Evolutionary conservation across 2,888 invertebrate genomes (phyloP), one percentile per base, ranked within the genome.

Genomic region (Autographa gamma): DNA sequence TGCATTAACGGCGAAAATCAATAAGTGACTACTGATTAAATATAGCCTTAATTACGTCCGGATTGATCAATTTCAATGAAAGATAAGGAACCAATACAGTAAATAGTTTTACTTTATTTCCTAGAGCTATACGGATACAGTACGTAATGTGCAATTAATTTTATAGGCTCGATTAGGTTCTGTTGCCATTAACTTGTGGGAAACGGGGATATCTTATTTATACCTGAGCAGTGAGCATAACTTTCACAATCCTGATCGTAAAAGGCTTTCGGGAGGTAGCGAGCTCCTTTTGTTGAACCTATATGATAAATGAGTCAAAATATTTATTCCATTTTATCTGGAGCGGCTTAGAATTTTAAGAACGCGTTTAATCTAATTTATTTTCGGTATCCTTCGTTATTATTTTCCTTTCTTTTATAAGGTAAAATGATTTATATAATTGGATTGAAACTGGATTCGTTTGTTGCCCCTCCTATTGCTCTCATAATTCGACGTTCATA

Each of bases 1-100:
- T 38, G 54, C 60, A 62, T 71, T 71, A 76, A 65, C 18, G 41
- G 19, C 63, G 65, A 71, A 64, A 76, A 65, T 71, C 60, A 80
- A 80, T 65, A 62, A 32, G 56, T 54, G 41, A 34, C 70, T 71
- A 52, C 60, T 61, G 48, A 71, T 60, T 65, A 67, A 66, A 48
- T 69, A 61, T 65, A 52, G 58, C 13, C 71, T 71, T 71, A 66
- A 81, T 78, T 68, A 78, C 58, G 52, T 58, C 61, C 56, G 54
- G 66, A 18, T 41, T 60, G 56, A 65, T 34, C 62, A 64, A 63
- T 63, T 68, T 62, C 74, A 74, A 66, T 56, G 43, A 56, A 48
- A 66, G 81, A 71, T 74, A 78, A 78, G 74, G 43, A 68, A 69
- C 38, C 59, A 58, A 74, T 61, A 54, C 32, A 62, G 43, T 63